Conservation (phyloP, 1,140 invertebrate species). For the Littorina saxatilis region DNA sequence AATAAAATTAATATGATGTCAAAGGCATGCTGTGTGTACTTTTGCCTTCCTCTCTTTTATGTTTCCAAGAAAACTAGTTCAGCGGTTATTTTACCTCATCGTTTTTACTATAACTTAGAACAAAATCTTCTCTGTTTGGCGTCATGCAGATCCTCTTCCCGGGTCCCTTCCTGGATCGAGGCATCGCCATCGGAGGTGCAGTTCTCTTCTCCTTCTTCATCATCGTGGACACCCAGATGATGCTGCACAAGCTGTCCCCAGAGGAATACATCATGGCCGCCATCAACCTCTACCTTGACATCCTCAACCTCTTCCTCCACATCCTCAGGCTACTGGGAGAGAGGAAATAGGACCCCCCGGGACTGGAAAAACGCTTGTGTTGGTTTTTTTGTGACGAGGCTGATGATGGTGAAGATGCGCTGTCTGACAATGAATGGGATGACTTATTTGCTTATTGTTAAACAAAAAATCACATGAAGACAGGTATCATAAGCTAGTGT, state of each 20-base stretch:
- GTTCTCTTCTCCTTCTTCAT: conserved; percentile 85
- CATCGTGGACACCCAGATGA: conserved; percentile 81
- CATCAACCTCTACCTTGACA: conserved; percentile 91
- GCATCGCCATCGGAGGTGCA: conserved; percentile 84
- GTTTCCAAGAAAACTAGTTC: too few relatives aligned
- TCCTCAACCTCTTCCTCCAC: conserved; percentile 90
- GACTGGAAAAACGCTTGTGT: not conserved
- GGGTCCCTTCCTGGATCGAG: conserved; percentile 82
- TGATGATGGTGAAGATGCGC: too few relatives aligned
- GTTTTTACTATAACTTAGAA: too few relatives aligned
- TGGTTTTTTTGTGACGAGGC: not conserved
- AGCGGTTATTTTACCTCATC: too few relatives aligned
- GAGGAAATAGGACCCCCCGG: conserved; percentile 41
- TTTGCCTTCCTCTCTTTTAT: too few relatives aligned
- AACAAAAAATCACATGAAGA: not conserved
- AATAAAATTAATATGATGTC: too few relatives aligned
- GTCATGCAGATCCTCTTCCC: conserved; percentile 85
- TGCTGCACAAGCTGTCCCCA: conserved; percentile 83
- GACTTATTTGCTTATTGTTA: too few relatives aligned
- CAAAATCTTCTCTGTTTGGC: too few relatives aligned
- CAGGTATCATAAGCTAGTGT: too few relatives aligned
- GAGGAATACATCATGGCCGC: conserved; percentile 88
- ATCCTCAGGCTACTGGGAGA: conserved; percentile 80
- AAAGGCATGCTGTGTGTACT: too few relatives aligned
- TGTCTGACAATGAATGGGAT: too few relatives aligned